A percentile compares a stretch with the other conserved stretches of the same genome.
Conservation (phyloP, 2,888 invertebrate species). For the Ornithoptera alexandrae region DNA sequence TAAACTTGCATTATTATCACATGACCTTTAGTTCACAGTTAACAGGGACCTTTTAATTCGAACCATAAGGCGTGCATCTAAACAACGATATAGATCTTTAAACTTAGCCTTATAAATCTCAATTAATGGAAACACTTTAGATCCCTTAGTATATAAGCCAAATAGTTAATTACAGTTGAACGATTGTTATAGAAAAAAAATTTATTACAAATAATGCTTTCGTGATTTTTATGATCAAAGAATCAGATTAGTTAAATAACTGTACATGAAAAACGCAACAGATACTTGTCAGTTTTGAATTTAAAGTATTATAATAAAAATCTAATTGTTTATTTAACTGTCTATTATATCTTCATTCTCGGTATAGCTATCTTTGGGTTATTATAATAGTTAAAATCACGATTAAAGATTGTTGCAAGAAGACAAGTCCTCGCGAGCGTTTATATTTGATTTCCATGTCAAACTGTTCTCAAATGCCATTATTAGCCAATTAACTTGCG, state of each 20-base stretch:
- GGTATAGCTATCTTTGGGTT: no score
- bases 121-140: conserved; percentile 9
- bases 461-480: not conserved
- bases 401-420: no score
- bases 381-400: no score
- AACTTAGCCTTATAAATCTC: conserved; percentile 22
- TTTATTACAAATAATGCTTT: no score
- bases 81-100: conserved; percentile 18
- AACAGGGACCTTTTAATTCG: conserved; percentile 16
- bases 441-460: not conserved
- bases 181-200: not conserved
- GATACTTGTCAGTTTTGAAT: no score
- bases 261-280: no score
- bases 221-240: no score
- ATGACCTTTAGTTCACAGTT: conserved; percentile 12
- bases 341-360: no score
- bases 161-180: not conserved
- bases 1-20: conserved; percentile 1
- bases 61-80: conserved; percentile 4
- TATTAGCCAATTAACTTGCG: not conserved
- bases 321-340: no score
- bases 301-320: no score
- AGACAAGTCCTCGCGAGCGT: no score
- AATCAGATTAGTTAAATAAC: no score
- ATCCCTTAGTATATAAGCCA: not conserved